phyloP scores from a whole-genome alignment of 2,888 invertebrate species.

The Thereva unica region DNA sequence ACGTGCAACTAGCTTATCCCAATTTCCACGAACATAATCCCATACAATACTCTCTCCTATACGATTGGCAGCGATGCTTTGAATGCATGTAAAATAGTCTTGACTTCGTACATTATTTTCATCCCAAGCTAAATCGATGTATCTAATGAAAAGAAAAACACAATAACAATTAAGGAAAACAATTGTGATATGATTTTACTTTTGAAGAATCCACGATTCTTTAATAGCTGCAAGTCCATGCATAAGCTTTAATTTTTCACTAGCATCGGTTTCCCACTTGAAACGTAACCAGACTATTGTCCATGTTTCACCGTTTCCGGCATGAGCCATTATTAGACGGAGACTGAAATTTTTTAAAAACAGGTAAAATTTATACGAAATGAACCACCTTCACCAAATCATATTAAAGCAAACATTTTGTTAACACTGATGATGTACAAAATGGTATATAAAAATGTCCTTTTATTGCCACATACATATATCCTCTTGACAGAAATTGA shows the following conservation, averaged over 20 bases:
- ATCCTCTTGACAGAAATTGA: too few relatives aligned
- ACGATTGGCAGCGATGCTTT: conserved; percentile 71
- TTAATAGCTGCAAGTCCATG: conserved; percentile 71
- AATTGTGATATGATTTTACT: conserved; percentile 57
- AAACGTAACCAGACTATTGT: conserved; percentile 74
- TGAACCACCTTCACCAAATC: too few relatives aligned
- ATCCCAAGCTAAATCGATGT: conserved; percentile 73
- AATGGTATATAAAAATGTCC: too few relatives aligned
- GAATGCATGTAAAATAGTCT: conserved; percentile 78
- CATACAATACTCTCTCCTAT: conserved; percentile 77
- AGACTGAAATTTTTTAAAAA: too few relatives aligned
- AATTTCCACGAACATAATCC: conserved; percentile 81
- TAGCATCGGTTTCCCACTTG: conserved; percentile 73
- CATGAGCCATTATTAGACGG: conserved; percentile 68
- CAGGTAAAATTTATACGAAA: too few relatives aligned
- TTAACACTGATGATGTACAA: too few relatives aligned
- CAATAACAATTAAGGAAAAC: conserved; percentile 6
- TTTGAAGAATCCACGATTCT: conserved; percentile 68
- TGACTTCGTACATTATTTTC: conserved; percentile 77
- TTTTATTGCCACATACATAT: too few relatives aligned
- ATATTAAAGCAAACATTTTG: too few relatives aligned
- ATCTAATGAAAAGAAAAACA: conserved; percentile 60
- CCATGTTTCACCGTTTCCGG: conserved; percentile 71
- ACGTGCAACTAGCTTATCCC: conserved; percentile 73
- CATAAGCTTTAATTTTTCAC: conserved; percentile 76